Percentiles rank a stretch among this genome's conserved stretches.
Conservation (phyloP, 2,888 invertebrate genomes). For the Anthrax anthrax region DNA sequence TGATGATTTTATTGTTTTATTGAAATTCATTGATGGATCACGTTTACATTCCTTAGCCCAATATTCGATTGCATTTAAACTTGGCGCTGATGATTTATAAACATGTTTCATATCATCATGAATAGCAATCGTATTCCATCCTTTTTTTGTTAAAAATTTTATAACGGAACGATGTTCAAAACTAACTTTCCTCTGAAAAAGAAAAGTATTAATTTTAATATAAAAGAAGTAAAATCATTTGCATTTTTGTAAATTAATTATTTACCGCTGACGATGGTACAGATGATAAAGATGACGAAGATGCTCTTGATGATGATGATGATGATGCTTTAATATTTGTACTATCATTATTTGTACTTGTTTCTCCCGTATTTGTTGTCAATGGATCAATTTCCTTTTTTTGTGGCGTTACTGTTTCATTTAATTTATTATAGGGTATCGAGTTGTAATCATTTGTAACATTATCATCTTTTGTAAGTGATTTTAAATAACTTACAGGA, state of each 20-base stretch:
- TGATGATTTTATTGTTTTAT: neutral
- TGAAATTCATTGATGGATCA: neutral
- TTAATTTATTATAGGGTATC: neutral
- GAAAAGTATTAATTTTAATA: too few species aligned
- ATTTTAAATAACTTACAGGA: neutral
- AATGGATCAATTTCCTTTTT: too few species aligned
- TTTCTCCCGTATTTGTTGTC: too few species aligned
- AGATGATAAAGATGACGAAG: too few species aligned
- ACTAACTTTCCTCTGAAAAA: neutral
- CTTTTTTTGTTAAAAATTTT: neutral
- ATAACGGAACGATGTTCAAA: neutral
- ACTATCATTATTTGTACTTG: too few species aligned
- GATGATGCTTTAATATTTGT: too few species aligned
- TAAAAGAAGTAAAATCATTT: too few species aligned
- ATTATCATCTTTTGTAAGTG: neutral
- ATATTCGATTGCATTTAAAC: neutral
- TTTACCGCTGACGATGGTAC: too few species aligned
- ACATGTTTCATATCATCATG: neutral
- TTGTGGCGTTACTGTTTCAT: neutral
- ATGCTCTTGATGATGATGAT: too few species aligned
- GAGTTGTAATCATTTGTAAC: neutral
- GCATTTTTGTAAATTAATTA: too few species aligned
- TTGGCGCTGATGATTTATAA: neutral
- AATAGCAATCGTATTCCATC: neutral
- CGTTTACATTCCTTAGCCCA: neutral